Base-by-base conservation (phyloP, 30 jellyfish, hydroid and myxozoan species). In the Hydractinia symbiolongicarpus region DNA sequence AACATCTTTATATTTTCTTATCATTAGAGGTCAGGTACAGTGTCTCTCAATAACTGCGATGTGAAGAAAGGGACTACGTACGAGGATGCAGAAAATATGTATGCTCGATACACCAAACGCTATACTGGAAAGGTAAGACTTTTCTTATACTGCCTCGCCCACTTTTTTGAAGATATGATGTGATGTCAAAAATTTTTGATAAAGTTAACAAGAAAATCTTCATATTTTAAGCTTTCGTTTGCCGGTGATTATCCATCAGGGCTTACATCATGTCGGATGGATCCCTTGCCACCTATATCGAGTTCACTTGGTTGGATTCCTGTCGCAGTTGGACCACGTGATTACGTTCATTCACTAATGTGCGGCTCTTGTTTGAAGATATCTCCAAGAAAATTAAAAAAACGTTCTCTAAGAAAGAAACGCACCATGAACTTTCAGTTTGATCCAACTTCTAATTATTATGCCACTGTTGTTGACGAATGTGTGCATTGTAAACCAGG, bases 221-320 rank as follows among this genome's bases (percentile, higher is more conserved):
- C 70, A 4, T 3, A 21, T 14, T 82, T 82, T 16, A 67, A 91
- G 98, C 61, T 91, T 4, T 84, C 95, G 17, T 86, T 79, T 86
- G 82, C 72, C 74, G 98, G 98, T 14, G 83, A 83, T 20, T 91
- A 91, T 72, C 95, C 98, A 14, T 81, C 74, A 54, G 98, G 98
- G 58, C 73, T 94, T 54, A 81, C 96, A 51, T 83, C 96, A 17
- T 91, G 98, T 58, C 91, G 83, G 49, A 53, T 91, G 67, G 98
- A 91, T 73, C 98, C 98, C 5, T 66, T 91, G 9, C 98, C 98
- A 9, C 96, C 98, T 1, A 55, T 91, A 15, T 55, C 78, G 64
- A 62, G 60, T 13, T 77, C 66, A 79, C 64, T 51, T 52, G 91
- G 93, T 51, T 91, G 98, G 98, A 55, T 81, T 7, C 77, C 94